These are phyloP conservation scores for Choristoneura fumiferana DNA, from an alignment of 1,140 invertebrate species.

Conservation along the genomic window DNA sequence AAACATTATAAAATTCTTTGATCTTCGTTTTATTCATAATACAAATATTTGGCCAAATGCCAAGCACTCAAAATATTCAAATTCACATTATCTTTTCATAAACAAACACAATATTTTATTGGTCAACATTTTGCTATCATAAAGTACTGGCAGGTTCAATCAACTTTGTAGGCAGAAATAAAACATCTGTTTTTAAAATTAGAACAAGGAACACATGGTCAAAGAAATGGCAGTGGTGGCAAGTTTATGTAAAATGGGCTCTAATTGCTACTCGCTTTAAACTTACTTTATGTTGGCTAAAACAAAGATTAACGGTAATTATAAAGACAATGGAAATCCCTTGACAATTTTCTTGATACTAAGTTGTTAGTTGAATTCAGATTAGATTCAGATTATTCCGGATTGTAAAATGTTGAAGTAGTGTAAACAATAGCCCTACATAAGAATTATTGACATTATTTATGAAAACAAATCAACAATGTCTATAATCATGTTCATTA, in stretches of 20 bases:
- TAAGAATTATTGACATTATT: too few relatives aligned
- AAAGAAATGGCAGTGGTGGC: constrained; percentile 5
- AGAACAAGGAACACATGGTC: constrained; percentile 7
- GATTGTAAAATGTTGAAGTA: too few relatives aligned
- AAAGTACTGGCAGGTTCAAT: constrained; percentile 10
- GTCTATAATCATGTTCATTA: too few relatives aligned
- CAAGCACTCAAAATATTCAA: constrained; percentile 38
- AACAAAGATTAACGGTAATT: constrained; percentile 7
- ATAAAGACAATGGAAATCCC: constrained; percentile 15
- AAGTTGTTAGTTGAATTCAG: background rate
- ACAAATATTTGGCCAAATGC: constrained; percentile 30
- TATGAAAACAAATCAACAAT: too few relatives aligned
- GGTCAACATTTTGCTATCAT: background rate
- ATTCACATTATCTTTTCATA: constrained; percentile 16
- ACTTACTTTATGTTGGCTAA: background rate
- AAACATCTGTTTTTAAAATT: constrained; percentile 17
- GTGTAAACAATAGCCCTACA: too few relatives aligned
- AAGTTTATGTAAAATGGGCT: background rate
- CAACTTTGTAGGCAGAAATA: constrained; percentile 10
- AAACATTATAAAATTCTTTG: constrained; percentile 10
- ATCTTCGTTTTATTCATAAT: constrained; percentile 15
- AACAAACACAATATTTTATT: constrained; percentile 14
- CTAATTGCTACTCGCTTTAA: background rate
- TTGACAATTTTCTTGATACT: constrained; percentile 3
- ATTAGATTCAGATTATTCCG: too few relatives aligned